A percentile compares a stretch with the other conserved stretches of the same genome.
These are phyloP conservation scores for Pempheris klunzingeri DNA, from an alignment of 2,797 vertebrate species.

Conservation along the genomic window DNA sequence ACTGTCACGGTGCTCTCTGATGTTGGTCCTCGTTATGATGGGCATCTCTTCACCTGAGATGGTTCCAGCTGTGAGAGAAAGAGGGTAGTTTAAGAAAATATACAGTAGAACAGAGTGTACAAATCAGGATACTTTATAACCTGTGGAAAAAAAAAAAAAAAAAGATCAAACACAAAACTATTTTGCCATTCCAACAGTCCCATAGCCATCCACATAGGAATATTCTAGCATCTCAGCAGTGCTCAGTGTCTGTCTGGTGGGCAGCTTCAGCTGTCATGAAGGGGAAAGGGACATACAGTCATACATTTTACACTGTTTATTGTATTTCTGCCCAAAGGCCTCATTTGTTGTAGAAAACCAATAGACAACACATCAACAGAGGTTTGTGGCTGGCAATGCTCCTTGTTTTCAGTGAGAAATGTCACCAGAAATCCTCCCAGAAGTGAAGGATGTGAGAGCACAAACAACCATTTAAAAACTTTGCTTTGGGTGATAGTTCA, in stretches of 20 bases:
- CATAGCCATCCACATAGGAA: neutral
- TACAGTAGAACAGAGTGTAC: neutral
- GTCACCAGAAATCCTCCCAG: neutral
- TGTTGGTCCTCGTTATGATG: conserved; percentile 91
- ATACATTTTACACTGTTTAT: neutral
- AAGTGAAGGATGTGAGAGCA: neutral
- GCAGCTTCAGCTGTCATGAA: neutral
- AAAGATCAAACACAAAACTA: neutral
- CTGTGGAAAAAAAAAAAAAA: neutral
- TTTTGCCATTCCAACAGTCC: neutral
- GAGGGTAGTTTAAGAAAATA: rapidly evolving
- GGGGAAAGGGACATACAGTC: neutral
- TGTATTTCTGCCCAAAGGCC: neutral
- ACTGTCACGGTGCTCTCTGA: conserved; percentile 96
- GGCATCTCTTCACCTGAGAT: conserved; percentile 96
- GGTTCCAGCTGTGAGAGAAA: conserved; percentile 87
- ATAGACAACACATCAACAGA: neutral
- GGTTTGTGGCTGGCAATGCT: neutral
- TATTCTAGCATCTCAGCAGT: neutral
- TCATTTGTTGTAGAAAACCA: neutral
- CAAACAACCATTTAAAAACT: neutral
- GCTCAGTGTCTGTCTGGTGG: neutral
- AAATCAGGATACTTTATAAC: neutral
- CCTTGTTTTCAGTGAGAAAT: neutral
- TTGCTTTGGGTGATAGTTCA: neutral